These are phyloP conservation scores for Tetropium fuscum DNA, from an alignment of 2,888 invertebrate genomes.

Conservation along the genomic window DNA sequence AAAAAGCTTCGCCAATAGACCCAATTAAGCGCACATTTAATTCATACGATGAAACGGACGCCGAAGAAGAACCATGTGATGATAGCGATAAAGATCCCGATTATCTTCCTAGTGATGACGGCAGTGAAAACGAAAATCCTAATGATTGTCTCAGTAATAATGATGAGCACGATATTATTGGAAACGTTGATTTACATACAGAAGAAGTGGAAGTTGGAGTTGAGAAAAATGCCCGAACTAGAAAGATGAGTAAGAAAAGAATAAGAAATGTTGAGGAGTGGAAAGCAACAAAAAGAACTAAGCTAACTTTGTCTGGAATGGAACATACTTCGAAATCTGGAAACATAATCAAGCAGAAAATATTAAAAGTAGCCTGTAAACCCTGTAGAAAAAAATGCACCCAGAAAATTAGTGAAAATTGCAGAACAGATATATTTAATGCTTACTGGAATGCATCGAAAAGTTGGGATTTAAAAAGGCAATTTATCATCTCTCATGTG, in stretches of 20 bases:
- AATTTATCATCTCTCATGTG: constrained; percentile 4
- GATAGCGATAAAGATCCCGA: neutral
- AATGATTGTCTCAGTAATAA: neutral
- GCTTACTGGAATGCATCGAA: constrained; percentile 9
- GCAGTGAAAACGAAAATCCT: neutral
- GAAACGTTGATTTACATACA: neutral
- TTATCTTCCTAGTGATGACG: neutral
- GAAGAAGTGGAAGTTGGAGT: neutral
- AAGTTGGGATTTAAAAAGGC: constrained; percentile 15
- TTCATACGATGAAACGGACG: too few relatives aligned
- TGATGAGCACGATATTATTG: neutral
- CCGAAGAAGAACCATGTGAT: too few relatives aligned
- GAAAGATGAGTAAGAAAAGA: too few relatives aligned
- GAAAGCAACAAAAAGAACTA: neutral
- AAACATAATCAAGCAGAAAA: neutral
- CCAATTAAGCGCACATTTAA: too few relatives aligned
- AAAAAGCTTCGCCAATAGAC: too few relatives aligned
- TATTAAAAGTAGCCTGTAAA: neutral
- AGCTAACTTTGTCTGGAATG: neutral
- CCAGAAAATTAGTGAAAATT: neutral
- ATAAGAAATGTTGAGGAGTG: neutral
- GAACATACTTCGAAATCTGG: neutral
- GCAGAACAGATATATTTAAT: constrained; percentile 2
- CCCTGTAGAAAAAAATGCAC: neutral
- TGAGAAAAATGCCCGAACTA: too few relatives aligned